Evolutionary conservation across 2,113 vertebrate genomes (phyloP), one percentile per base, ranked within the genome.

Genomic region (Oncorhynchus mykiss): DNA sequence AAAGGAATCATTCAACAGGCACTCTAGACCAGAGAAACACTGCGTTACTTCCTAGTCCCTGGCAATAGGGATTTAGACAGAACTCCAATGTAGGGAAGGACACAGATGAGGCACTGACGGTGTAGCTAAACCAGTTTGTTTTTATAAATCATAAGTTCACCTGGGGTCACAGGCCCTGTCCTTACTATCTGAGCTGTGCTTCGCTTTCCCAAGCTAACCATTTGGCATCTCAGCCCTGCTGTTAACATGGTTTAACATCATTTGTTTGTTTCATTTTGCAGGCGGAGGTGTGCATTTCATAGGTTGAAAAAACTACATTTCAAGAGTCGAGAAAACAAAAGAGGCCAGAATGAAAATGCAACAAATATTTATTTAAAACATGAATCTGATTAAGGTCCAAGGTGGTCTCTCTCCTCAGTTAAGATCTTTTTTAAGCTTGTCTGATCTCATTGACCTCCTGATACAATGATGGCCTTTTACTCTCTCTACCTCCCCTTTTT

Each of bases 401-500:
- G 49, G 39, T 8, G 8, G 51, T 67, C 57, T 69, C n/a, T 49
- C 24, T 66, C 66, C 24, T 75, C 51, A 9, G 66, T 24, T 39
- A 54, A 70, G 54, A 62, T 51, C 5, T 27, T 25, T 57, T 22
- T 54, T 68, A 75, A 31, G 24, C 74, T 39, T 59, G 29, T 60
- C 66, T 70, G 29, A 70, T 62, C 29, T 68, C n/a, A 74, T 49
- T 74, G 62, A 67, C 48, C 64, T 75, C 64, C 39, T 75, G 24
- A 67, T 22, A 29, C 13, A 66, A 67, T 49, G 39, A 67, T 51
- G 29, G 6, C 62, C 25, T 29, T 29, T 5, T 31, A 3, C 70
- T 74, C 70, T 71, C 45, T 70, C 31, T 48, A 24, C 11, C 87
- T 84, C 81, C 85, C 67, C 57, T 11, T 70, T 80, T 18, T 6